A percentile compares a stretch with the other conserved stretches of the same genome.
Conservation (phyloP, 2,888 invertebrate genomes). For the Galeruca laticollis region DNA sequence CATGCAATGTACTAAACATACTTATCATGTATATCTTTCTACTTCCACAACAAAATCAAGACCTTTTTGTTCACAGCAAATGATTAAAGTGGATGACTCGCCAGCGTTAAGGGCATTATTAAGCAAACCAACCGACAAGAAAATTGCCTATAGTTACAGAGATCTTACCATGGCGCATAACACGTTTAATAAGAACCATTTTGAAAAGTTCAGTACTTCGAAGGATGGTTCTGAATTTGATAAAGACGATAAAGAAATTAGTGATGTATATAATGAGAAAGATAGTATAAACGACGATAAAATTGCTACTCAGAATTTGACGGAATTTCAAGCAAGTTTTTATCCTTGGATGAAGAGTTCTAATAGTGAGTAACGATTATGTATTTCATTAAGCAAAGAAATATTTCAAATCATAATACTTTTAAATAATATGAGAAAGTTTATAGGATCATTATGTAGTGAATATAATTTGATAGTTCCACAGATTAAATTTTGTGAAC, state of each 20-base stretch:
- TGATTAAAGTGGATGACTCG: conserved; percentile 63
- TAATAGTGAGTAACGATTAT: conserved; percentile 62
- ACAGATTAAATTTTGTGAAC: no score
- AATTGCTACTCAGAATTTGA: conserved; percentile 40
- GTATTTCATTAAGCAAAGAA: not conserved
- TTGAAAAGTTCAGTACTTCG: conserved; percentile 54
- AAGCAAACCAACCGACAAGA: conserved; percentile 61
- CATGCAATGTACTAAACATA: not conserved
- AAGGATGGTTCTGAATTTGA: conserved; percentile 67
- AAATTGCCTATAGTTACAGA: conserved; percentile 61
- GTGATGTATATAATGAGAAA: conserved; percentile 68
- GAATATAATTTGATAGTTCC: no score
- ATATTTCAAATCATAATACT: no score
- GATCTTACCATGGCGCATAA: conserved; percentile 48
- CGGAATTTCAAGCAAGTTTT: conserved; percentile 50
- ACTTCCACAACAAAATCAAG: not conserved
- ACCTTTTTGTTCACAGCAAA: conserved; percentile 35
- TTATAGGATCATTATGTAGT: no score
- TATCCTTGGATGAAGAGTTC: conserved; percentile 74
- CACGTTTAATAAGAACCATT: conserved; percentile 53
- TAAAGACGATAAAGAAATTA: conserved; percentile 63
- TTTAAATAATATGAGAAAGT: no score
- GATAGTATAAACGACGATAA: conserved; percentile 42
- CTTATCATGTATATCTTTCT: not conserved
- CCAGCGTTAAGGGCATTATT: conserved; percentile 73